A percentile compares a stretch with the other conserved stretches of the same genome.
Conservation (phyloP, 2,888 invertebrate species). For the Tortrix viridana region DNA sequence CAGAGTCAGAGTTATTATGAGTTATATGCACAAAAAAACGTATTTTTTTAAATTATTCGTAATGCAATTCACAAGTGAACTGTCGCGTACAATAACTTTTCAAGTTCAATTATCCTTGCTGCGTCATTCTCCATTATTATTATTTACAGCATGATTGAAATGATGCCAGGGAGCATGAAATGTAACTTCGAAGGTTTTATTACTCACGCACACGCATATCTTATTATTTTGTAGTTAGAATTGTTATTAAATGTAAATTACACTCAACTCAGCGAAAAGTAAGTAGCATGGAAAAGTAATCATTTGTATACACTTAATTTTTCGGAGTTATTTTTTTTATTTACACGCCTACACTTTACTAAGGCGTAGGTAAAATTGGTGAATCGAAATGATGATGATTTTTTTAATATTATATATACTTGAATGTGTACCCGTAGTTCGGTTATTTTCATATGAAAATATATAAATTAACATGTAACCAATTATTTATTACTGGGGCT, state of each 20-base stretch:
- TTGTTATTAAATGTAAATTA: conserved; percentile 72
- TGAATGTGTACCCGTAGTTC: no score
- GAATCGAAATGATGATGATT: no score
- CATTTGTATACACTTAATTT: conserved; percentile 6
- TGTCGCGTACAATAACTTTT: not conserved
- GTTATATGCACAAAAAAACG: no score
- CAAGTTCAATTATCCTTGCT: not conserved
- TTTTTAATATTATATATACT: no score
- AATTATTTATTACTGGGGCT: no score
- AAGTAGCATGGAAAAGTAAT: not conserved
- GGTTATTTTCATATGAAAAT: no score
- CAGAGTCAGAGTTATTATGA: no score
- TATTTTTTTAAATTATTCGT: no score
- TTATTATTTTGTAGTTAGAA: conserved; percentile 77
- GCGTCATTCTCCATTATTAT: conserved; percentile 5
- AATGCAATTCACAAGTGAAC: no score
- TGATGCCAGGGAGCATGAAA: conserved; percentile 19
- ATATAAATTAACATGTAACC: no score
- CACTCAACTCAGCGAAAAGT: conserved; percentile 45
- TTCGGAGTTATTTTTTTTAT: not conserved
- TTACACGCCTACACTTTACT: no score
- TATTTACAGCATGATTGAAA: conserved; percentile 17
- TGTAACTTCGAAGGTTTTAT: conserved; percentile 57
- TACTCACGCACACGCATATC: conserved; percentile 69
- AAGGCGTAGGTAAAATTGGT: no score